Conservation (phyloP, 1,140 invertebrate species). For the Heliconius congener region DNA sequence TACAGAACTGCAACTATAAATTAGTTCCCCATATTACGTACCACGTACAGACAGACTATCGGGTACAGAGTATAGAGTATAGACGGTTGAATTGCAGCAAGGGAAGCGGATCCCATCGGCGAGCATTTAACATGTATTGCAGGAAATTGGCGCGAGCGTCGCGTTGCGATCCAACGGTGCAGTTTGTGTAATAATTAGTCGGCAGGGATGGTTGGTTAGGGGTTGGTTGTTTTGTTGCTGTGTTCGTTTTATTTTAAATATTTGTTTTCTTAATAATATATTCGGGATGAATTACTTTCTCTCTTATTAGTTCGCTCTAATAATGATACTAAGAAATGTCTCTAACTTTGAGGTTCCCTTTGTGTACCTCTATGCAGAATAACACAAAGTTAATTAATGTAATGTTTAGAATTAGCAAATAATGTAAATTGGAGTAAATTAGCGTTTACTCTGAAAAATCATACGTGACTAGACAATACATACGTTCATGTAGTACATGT, state of each 20-base stretch:
- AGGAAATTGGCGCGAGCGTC: conserved; percentile 47
- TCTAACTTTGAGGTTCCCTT: too few relatives aligned
- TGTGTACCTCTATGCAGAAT: too few relatives aligned
- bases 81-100: conserved; percentile 28
- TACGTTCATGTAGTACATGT: too few relatives aligned
- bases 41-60: not conserved
- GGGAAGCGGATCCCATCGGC: conserved; percentile 27
- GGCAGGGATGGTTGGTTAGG: not conserved
- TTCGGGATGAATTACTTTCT: not conserved
- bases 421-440: too few relatives aligned
- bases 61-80: not conserved
- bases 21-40: not conserved
- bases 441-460: too few relatives aligned
- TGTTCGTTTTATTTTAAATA: not conserved
- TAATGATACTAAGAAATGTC: too few relatives aligned
- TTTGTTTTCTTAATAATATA: not conserved
- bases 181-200: conserved; percentile 48
- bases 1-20: not conserved
- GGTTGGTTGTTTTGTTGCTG: not conserved
- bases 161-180: conserved; percentile 39
- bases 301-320: not conserved
- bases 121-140: conserved; percentile 48
- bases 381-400: too few relatives aligned
- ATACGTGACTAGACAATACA: too few relatives aligned
- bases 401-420: too few relatives aligned